A percentile compares a stretch with the other conserved stretches of the same genome.
Conservation (phyloP, 2,113 vertebrate species). For the Chaetops frenatus region DNA sequence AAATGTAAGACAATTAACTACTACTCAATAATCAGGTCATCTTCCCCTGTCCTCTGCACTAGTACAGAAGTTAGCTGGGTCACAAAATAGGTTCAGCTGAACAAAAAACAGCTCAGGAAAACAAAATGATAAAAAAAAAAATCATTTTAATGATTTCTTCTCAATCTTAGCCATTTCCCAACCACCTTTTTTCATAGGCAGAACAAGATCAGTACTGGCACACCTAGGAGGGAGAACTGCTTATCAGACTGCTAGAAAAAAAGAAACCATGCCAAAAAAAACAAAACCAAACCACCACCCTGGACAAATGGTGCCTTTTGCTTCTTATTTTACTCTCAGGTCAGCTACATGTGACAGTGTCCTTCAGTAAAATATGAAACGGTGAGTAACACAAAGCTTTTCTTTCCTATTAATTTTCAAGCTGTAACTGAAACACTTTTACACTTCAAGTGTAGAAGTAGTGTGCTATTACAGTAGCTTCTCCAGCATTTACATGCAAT, state of each 20-base stretch:
- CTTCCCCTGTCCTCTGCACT: background rate
- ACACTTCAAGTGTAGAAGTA: background rate
- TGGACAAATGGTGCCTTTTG: background rate
- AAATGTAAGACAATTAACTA: background rate
- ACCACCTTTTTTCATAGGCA: background rate
- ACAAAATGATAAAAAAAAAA: background rate
- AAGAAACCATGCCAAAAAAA: background rate
- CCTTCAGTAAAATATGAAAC: background rate
- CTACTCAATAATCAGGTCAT: background rate
- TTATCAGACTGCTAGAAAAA: background rate
- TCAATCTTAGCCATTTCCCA: background rate
- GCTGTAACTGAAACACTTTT: background rate
- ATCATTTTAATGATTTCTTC: background rate
- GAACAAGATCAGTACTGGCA: background rate
- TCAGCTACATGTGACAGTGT: background rate
- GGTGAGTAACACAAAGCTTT: background rate
- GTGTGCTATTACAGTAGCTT: background rate
- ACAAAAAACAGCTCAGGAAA: background rate
- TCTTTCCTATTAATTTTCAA: background rate
- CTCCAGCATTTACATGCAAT: background rate
- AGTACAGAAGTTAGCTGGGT: background rate
- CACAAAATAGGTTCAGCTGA: background rate
- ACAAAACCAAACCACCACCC: background rate
- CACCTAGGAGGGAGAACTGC: background rate
- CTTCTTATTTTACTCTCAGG: background rate